A percentile compares a stretch with the other conserved stretches of the same genome.
phyloP scores from a whole-genome alignment of 2,888 invertebrate genomes.

The Cryptocephalus moraei region DNA sequence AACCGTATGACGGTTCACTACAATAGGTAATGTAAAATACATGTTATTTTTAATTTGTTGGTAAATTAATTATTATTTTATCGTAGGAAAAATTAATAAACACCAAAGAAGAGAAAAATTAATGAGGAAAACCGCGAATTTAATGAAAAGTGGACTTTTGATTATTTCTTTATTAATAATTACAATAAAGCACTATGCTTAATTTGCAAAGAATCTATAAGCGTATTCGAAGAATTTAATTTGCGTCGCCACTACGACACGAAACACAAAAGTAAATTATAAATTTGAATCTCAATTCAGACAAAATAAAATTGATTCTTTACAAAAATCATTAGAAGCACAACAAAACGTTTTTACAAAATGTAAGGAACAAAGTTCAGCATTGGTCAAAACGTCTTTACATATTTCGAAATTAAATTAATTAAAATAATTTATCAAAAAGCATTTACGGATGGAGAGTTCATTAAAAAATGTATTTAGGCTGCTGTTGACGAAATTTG shows the following conservation, averaged over 20 bases:
- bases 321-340: constrained; percentile 1
- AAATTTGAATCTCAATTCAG: constrained; percentile 8
- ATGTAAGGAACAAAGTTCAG: constrained; percentile 3
- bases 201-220: constrained; percentile 1
- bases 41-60: neutral
- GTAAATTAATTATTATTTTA: neutral
- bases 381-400: constrained; percentile 4
- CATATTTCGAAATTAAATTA: constrained; percentile 5
- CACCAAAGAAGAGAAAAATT: too few relatives aligned
- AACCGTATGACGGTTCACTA: too few relatives aligned
- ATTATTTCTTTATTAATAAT: constrained; percentile 2
- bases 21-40: neutral
- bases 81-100: constrained; percentile 1
- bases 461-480: too few relatives aligned
- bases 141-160: constrained; percentile 2
- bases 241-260: constrained; percentile 3
- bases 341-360: constrained; percentile 8
- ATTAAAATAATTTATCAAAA: constrained; percentile 6
- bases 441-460: constrained; percentile 11
- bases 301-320: constrained; percentile 7
- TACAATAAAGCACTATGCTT: constrained; percentile 2
- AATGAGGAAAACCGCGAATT: too few relatives aligned
- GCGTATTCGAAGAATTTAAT: constrained; percentile 1
- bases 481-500: too few relatives aligned
- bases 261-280: constrained; percentile 2